Evolutionary conservation across 2,113 vertebrate genomes (phyloP).

Genomic region (Catharus minimus): DNA sequence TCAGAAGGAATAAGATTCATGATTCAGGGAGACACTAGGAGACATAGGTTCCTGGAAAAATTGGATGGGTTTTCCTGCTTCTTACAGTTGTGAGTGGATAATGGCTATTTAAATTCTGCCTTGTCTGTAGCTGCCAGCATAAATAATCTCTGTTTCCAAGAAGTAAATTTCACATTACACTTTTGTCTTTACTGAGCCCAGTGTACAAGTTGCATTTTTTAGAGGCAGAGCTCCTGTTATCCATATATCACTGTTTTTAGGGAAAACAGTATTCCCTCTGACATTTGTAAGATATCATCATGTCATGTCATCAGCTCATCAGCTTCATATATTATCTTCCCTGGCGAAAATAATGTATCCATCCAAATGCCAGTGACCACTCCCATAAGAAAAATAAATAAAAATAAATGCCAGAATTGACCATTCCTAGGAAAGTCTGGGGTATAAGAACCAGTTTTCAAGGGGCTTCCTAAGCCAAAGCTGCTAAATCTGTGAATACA

Average conservation of each 20-base stretch:
- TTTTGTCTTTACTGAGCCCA: neutral
- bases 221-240: neutral
- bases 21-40: neutral
- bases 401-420: neutral
- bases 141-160: conserved; percentile 21
- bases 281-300: neutral
- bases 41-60: conserved; percentile 42
- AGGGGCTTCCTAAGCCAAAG: neutral
- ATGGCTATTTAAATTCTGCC: conserved; percentile 33
- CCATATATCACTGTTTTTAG: conserved; percentile 6
- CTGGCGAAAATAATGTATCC: neutral
- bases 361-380: neutral
- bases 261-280: conserved; percentile 18
- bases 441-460: neutral
- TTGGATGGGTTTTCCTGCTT: conserved; percentile 28
- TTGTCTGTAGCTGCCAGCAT: conserved; percentile 36
- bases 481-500: neutral
- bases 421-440: neutral
- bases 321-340: neutral
- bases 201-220: neutral
- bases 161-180: conserved; percentile 7
- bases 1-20: conserved; percentile 11
- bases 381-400: neutral
- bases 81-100: conserved; percentile 9
- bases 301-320: conserved; percentile 8